Percentiles rank a stretch among this genome's conserved stretches.
phyloP scores from a whole-genome alignment of 2,113 vertebrate species.

The Cyanocitta stelleri region DNA sequence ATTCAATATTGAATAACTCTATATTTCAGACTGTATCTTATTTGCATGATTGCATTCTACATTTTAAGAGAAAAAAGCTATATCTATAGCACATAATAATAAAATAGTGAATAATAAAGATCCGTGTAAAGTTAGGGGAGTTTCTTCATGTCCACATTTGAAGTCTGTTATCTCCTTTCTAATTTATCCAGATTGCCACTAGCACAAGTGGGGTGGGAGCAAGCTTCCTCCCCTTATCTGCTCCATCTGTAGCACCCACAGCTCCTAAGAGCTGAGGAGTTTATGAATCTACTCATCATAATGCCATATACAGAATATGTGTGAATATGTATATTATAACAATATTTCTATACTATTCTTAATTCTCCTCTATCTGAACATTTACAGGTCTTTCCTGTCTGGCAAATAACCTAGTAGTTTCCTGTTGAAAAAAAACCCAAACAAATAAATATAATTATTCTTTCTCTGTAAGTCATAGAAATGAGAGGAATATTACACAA shows the following conservation, averaged over 20 bases:
- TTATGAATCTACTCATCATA: neutral
- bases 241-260: neutral
- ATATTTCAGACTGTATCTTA: neutral
- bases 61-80: neutral
- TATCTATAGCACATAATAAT: neutral
- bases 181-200: neutral
- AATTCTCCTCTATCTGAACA: neutral
- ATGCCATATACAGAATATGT: neutral
- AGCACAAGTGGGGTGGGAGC: neutral
- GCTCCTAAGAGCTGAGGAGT: neutral
- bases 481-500: neutral
- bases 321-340: neutral
- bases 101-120: neutral
- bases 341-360: neutral
- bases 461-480: neutral
- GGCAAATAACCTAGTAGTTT: neutral
- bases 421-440: neutral
- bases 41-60: neutral
- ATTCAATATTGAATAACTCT: neutral
- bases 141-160: neutral
- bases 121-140: neutral
- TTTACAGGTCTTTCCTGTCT: neutral
- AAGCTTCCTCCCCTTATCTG: neutral
- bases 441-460: neutral
- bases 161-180: neutral